Conservation (phyloP, 2,888 invertebrate species). For the Lepidochitona cinerea region DNA sequence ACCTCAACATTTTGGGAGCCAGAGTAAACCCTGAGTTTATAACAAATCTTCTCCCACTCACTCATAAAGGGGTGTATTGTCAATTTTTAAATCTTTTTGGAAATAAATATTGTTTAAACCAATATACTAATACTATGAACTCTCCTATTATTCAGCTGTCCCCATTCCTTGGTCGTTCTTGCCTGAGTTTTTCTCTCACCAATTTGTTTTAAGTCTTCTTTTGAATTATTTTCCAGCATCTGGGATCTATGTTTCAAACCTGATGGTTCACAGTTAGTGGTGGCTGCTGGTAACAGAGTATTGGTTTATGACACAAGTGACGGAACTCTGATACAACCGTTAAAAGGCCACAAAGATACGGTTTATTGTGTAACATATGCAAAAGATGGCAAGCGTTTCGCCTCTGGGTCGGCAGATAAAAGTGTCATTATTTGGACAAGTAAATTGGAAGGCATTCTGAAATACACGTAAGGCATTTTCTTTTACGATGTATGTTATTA, state of each 20-base stretch:
- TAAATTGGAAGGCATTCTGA: constrained; percentile 94
- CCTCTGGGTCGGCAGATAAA: constrained; percentile 97
- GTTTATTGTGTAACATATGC: constrained; percentile 95
- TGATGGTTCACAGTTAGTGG: constrained; percentile 92
- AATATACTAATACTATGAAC: too few relatives aligned
- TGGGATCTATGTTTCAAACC: constrained; percentile 97
- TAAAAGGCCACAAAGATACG: constrained; percentile 96
- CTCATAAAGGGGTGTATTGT: too few relatives aligned
- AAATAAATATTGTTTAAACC: too few relatives aligned
- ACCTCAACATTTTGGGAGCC: too few relatives aligned
- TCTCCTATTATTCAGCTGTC: too few relatives aligned
- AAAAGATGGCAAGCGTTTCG: constrained; percentile 94
- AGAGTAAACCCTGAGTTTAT: too few relatives aligned
- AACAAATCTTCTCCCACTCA: too few relatives aligned
- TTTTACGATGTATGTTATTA: too few relatives aligned
- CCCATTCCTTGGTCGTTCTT: too few relatives aligned
- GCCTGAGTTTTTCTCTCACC: neutral
- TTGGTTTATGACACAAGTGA: constrained; percentile 94
- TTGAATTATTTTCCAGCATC: constrained; percentile 77
- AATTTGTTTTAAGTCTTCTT: too few relatives aligned
- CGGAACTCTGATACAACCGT: constrained; percentile 89
- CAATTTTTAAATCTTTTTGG: too few relatives aligned
- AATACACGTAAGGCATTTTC: constrained; percentile 93
- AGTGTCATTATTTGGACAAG: constrained; percentile 98
- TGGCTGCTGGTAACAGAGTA: constrained; percentile 94